phyloP scores from a whole-genome alignment of 2,888 invertebrate genomes.

The Aphidius colemani region DNA sequence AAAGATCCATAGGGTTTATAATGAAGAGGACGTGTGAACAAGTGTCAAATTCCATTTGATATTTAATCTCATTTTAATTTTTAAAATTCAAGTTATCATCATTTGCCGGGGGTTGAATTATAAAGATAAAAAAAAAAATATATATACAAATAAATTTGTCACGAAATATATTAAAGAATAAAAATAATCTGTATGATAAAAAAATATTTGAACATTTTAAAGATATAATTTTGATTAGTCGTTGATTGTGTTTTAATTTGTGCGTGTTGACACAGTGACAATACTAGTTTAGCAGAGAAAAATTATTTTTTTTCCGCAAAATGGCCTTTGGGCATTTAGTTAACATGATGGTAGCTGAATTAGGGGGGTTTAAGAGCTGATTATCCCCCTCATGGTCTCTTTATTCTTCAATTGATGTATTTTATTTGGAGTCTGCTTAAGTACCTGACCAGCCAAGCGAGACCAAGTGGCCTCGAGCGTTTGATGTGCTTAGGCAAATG shows the following conservation, averaged over 20 bases:
- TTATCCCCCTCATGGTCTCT: constrained; percentile 26
- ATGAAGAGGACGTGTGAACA: constrained; percentile 43
- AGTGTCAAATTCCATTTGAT: constrained; percentile 41
- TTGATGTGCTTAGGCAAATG: constrained; percentile 57
- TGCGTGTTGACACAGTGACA: background rate
- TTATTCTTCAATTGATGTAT: constrained; percentile 15
- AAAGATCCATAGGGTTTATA: constrained; percentile 19
- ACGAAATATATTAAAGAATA: background rate
- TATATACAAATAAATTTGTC: background rate
- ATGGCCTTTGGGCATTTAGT: constrained; percentile 23
- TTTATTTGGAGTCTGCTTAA: constrained; percentile 30
- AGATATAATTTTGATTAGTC: background rate
- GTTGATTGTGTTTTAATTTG: background rate
- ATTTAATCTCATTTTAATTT: background rate
- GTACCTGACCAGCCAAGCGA: constrained; percentile 46
- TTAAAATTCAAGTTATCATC: background rate
- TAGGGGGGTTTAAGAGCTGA: background rate
- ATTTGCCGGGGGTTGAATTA: too few species aligned
- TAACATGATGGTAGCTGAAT: too few species aligned
- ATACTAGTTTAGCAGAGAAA: background rate
- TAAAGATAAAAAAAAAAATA: background rate
- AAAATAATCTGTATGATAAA: background rate
- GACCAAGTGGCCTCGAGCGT: constrained; percentile 47
- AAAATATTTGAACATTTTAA: background rate
- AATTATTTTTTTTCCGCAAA: background rate